phyloP scores from a whole-genome alignment of 2,888 invertebrate species.

The Polylopha cassiicola region DNA sequence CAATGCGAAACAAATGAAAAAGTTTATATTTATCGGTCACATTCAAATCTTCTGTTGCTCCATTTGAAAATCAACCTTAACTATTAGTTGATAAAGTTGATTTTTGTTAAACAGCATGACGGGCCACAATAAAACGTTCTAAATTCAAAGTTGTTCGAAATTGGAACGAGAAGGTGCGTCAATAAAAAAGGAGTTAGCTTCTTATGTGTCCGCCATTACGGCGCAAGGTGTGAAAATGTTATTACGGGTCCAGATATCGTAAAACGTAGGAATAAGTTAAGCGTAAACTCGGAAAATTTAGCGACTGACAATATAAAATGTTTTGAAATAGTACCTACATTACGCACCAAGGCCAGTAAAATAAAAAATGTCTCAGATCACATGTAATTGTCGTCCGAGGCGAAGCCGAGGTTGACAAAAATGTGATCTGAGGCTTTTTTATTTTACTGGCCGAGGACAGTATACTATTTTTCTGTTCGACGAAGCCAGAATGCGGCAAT shows the following conservation, averaged over 20 bases:
- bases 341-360: too few relatives aligned
- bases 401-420: too few relatives aligned
- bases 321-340: too few relatives aligned
- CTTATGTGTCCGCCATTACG: slow-evolving; percentile 62
- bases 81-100: slow-evolving; percentile 25
- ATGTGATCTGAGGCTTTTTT: too few relatives aligned
- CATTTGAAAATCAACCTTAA: slow-evolving; percentile 35
- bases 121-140: slow-evolving; percentile 60
- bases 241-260: slow-evolving; percentile 43
- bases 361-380: too few relatives aligned
- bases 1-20: slow-evolving; percentile 43
- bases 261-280: background rate
- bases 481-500: too few relatives aligned
- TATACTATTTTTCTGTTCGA: too few relatives aligned
- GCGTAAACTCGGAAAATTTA: too few relatives aligned
- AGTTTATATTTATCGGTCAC: slow-evolving; percentile 67
- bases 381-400: too few relatives aligned
- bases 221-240: slow-evolving; percentile 42
- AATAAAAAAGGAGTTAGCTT: slow-evolving; percentile 75
- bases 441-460: too few relatives aligned
- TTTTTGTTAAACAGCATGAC: slow-evolving; percentile 6
- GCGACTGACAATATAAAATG: too few relatives aligned
- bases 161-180: slow-evolving; percentile 68
- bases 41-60: slow-evolving; percentile 38
- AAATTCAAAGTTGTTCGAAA: slow-evolving; percentile 71